phyloP scores from a whole-genome alignment of 2,888 invertebrate species.

The Quadroppia sp. region DNA sequence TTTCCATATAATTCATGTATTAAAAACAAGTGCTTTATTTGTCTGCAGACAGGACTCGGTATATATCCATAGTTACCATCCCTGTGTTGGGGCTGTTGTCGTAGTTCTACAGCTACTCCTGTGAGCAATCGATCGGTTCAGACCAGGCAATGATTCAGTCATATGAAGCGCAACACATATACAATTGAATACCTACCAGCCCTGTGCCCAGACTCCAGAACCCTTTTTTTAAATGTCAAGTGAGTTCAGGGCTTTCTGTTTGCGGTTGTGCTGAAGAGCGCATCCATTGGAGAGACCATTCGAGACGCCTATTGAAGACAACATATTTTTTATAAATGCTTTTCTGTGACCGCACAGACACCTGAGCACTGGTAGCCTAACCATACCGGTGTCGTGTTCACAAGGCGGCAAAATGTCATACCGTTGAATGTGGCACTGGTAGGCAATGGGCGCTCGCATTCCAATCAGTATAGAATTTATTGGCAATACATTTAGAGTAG shows the following conservation, averaged over 20 bases:
- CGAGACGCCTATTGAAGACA: neutral
- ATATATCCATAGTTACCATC: conserved; percentile 17
- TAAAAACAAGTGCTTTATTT: conserved; percentile 18
- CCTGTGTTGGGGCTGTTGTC: neutral
- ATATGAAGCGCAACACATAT: conserved; percentile 6
- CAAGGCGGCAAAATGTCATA: too few species aligned
- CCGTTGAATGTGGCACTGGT: neutral
- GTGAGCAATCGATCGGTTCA: conserved; percentile 26
- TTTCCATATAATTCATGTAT: neutral
- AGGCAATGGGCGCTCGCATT: neutral
- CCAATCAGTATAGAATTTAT: neutral
- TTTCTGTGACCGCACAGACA: neutral
- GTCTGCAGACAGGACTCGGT: neutral
- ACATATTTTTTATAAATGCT: neutral
- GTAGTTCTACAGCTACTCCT: neutral
- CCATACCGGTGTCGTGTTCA: too few species aligned
- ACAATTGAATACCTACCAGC: neutral
- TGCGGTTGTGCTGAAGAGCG: neutral
- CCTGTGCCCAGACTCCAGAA: conserved; percentile 5
- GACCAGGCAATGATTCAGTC: conserved; percentile 18
- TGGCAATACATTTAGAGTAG: neutral
- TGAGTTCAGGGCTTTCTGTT: conserved; percentile 9
- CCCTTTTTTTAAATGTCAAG: conserved; percentile 34
- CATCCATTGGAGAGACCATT: conserved; percentile 23
- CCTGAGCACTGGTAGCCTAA: neutral